Evolutionary conservation across 2,113 vertebrate genomes (phyloP).

Genomic region (Calypte anna): DNA sequence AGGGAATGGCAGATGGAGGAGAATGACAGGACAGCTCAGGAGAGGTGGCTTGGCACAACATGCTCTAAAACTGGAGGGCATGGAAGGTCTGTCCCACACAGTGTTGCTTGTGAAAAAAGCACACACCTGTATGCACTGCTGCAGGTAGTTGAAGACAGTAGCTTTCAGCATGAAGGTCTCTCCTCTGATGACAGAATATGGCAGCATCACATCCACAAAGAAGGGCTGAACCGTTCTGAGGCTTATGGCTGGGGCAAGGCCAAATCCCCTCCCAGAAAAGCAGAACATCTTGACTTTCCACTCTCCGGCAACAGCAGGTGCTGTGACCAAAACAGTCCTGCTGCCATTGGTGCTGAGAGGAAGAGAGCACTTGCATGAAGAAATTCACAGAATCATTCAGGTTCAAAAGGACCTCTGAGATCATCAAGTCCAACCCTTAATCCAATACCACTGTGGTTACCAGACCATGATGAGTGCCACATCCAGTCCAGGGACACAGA

Average conservation of each 20-base stretch:
- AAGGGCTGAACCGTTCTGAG: slow-evolving; percentile 84
- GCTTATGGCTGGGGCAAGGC: slow-evolving; percentile 71
- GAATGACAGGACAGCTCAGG: background rate
- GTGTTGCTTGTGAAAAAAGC: background rate
- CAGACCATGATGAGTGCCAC: too few relatives aligned
- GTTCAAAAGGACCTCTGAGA: too few relatives aligned
- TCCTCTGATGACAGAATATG: slow-evolving; percentile 80
- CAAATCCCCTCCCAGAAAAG: slow-evolving; percentile 78
- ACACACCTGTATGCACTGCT: slow-evolving; percentile 72
- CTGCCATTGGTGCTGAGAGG: slow-evolving; percentile 56
- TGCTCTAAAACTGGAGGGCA: background rate
- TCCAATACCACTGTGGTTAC: too few relatives aligned
- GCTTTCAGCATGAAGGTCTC: slow-evolving; percentile 84
- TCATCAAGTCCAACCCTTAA: too few relatives aligned
- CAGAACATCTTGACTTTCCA: slow-evolving; percentile 86
- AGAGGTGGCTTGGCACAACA: background rate
- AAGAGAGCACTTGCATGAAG: background rate
- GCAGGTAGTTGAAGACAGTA: slow-evolving; percentile 82
- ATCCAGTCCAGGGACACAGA: too few relatives aligned
- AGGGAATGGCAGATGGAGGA: background rate
- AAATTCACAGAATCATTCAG: background rate
- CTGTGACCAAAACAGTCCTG: slow-evolving; percentile 30
- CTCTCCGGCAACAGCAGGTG: slow-evolving; percentile 81
- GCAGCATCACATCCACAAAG: slow-evolving; percentile 82
- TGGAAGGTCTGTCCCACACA: background rate